Percentiles rank a stretch among this genome's conserved stretches.
phyloP scores from a whole-genome alignment of 2,113 vertebrate species.

The Myanophis thanlyinensis region DNA sequence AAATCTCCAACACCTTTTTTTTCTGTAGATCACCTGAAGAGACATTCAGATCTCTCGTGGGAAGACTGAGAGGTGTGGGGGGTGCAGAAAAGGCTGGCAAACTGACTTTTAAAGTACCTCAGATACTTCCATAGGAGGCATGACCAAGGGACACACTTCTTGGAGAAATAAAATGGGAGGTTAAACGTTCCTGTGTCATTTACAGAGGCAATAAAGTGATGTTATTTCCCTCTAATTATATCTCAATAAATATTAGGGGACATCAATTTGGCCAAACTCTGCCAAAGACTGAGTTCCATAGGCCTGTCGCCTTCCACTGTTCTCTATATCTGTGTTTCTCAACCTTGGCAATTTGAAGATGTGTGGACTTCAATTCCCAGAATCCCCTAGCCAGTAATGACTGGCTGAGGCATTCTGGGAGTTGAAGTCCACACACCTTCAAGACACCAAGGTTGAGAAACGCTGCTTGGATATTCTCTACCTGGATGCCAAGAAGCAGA shows the following conservation, averaged over 20 bases:
- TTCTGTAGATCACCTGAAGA: not conserved
- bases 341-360: not conserved
- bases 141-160: not conserved
- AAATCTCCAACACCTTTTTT: not conserved
- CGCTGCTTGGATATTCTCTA: not conserved
- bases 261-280: not conserved
- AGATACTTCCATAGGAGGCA: not conserved
- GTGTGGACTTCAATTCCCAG: too few relatives aligned
- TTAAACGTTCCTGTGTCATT: not conserved
- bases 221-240: not conserved
- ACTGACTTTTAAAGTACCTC: not conserved
- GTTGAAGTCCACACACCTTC: too few relatives aligned
- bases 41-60: not conserved
- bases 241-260: not conserved
- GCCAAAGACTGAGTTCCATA: not conserved
- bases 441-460: too few relatives aligned
- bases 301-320: not conserved
- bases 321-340: not conserved
- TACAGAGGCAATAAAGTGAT: not conserved
- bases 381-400: too few relatives aligned
- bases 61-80: too few relatives aligned
- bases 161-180: not conserved
- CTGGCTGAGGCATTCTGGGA: too few relatives aligned
- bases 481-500: not conserved
- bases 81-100: too few relatives aligned